Base-by-base conservation (phyloP, 1,140 invertebrate genomes). In the Bombus difficillimus region DNA sequence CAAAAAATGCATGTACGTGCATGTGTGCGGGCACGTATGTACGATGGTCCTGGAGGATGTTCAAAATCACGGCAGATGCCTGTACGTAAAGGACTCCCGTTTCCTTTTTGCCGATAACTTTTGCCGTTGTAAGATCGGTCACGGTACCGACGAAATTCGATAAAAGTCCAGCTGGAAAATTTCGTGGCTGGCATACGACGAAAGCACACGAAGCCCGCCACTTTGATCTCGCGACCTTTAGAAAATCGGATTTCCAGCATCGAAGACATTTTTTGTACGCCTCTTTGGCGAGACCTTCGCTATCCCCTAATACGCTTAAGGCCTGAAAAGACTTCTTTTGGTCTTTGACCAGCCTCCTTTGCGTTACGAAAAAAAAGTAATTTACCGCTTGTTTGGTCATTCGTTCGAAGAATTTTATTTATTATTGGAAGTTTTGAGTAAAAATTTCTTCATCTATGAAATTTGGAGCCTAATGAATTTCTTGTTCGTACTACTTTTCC, bases 161-260 rank as follows among this genome's bases (percentile, higher is more conserved):
- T 85, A 88, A 89, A 88, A 89, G 85, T 89, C 74, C 59, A 57
- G 79, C 59, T 69, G 57, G 57, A 78, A 62, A 86, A 89, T 80
- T 81, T 89, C 57, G 43, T 68, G 59, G 43, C 59, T 53, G 57
- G 69, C 77, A 81, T 79, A 81, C 69, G 69, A 74, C 71, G 74
- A 85, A 85, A 81, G 83, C 37, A 12, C 13, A 6, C 34, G 77
- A 12, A 25, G 10, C 15, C n/a, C 18, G 32, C 22, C 59, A 28
- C 83, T 85, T 80, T 80, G 83, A 85, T 81, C 68, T 68, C 13
- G 3, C 8, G 59, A 8, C 69, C 69, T 64, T 41, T 32, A 28
- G 34, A 15, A 81, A 85, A 85, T 74, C 57, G 37, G 57, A 85
- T 85, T 85, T 41, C 34, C 78, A 59, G 71, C 12, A 3, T 73